Evolutionary conservation across 2,113 vertebrate genomes (phyloP).

Genomic region (Dinomys branickii): DNA sequence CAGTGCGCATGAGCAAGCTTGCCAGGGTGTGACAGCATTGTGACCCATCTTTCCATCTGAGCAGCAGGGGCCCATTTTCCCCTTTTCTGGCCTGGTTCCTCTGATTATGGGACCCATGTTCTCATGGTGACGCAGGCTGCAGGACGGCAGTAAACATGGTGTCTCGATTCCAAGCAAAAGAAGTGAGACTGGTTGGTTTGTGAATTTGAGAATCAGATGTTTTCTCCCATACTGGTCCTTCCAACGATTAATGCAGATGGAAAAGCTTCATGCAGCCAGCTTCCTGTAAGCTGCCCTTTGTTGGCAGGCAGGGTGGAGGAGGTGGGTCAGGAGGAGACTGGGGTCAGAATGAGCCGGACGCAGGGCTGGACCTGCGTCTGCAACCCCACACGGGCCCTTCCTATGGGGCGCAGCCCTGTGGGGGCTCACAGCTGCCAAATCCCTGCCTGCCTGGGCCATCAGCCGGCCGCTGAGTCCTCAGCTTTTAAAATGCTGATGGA

Average conservation of each 20-base stretch:
- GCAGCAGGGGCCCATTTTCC: not conserved
- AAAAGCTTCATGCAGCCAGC: constrained; percentile 36
- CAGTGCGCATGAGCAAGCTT: accelerated
- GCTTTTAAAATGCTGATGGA: not conserved
- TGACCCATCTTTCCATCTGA: accelerated
- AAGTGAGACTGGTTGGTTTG: constrained; percentile 3
- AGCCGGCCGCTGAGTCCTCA: not conserved
- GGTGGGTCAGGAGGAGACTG: not conserved
- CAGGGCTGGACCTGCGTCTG: not conserved
- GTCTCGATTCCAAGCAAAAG: constrained; percentile 59
- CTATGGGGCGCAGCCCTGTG: too few relatives aligned
- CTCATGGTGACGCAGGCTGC: not conserved
- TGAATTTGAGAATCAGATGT: not conserved
- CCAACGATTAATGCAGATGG: constrained; percentile 37
- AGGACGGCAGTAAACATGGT: not conserved
- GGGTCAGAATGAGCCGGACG: not conserved
- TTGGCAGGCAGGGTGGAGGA: not conserved
- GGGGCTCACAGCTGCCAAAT: not conserved
- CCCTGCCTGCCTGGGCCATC: not conserved
- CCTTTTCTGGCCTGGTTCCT: not conserved
- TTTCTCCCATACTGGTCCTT: constrained; percentile 54
- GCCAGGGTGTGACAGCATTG: accelerated
- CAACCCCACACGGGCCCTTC: not conserved
- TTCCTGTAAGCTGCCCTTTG: not conserved
- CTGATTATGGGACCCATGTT: not conserved